Conservation (phyloP, 2,888 invertebrate species). For the Macaria liturata region DNA sequence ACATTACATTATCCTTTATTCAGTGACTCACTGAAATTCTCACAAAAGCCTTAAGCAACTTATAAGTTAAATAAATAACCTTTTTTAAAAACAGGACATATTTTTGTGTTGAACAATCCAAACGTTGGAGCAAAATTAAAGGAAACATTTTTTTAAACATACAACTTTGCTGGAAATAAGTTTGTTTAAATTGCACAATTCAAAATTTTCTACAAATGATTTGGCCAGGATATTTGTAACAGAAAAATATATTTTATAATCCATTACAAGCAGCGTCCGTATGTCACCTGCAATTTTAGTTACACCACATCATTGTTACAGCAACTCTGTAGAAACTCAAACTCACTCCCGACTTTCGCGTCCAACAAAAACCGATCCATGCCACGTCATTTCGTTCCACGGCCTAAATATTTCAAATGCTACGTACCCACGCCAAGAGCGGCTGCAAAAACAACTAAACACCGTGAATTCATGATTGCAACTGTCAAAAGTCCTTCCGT, state of each 20-base stretch:
- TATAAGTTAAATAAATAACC: neutral
- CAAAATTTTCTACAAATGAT: too few species aligned
- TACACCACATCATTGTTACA: slow-evolving; percentile 54
- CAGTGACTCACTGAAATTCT: slow-evolving; percentile 10
- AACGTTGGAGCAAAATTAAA: neutral
- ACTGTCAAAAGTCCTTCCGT: slow-evolving; percentile 71
- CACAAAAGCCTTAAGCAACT: neutral
- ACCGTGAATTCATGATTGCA: slow-evolving; percentile 78
- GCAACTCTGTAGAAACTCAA: slow-evolving; percentile 46
- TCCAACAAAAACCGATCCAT: slow-evolving; percentile 46
- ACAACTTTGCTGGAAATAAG: too few species aligned
- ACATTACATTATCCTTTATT: slow-evolving; percentile 19
- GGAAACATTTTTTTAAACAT: too few species aligned
- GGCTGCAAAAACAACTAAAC: slow-evolving; percentile 84
- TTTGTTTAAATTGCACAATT: too few species aligned
- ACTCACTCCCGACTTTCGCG: slow-evolving; percentile 62
- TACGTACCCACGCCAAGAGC: slow-evolving; percentile 88
- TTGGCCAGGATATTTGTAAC: too few species aligned
- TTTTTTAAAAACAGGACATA: neutral
- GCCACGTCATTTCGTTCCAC: slow-evolving; percentile 52
- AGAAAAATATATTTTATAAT: too few species aligned
- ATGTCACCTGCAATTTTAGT: slow-evolving; percentile 38
- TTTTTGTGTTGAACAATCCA: neutral
- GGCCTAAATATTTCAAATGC: slow-evolving; percentile 74
- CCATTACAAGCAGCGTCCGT: slow-evolving; percentile 18